Percentiles rank a stretch among this genome's conserved stretches.
phyloP scores from a whole-genome alignment of 2,888 invertebrate species.

The Pristionchus japonicus region DNA sequence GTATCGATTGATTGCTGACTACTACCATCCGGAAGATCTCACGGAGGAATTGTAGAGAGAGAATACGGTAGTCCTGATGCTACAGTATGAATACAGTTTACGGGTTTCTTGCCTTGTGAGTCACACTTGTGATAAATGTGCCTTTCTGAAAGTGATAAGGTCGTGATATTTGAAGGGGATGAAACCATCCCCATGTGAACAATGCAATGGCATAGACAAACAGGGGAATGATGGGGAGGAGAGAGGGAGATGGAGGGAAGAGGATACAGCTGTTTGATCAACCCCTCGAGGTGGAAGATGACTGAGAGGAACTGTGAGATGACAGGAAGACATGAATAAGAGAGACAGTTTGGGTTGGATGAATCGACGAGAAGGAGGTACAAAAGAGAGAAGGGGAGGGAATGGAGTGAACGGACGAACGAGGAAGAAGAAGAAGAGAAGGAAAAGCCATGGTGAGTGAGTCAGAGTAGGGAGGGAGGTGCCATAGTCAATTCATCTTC shows the following conservation, averaged over 20 bases:
- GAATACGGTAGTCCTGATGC: neutral
- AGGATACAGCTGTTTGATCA: neutral
- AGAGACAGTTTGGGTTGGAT: neutral
- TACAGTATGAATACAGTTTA: neutral
- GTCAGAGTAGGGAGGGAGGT: neutral
- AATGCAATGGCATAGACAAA: slow-evolving; percentile 7
- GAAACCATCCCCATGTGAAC: slow-evolving; percentile 11
- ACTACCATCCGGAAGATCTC: slow-evolving; percentile 45
- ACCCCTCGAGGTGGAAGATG: slow-evolving; percentile 14
- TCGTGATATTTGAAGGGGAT: neutral
- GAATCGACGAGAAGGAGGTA: neutral
- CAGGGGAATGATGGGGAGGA: neutral
- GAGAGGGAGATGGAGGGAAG: neutral
- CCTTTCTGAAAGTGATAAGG: slow-evolving; percentile 35
- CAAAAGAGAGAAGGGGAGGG: slow-evolving; percentile 26
- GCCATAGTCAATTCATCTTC: neutral
- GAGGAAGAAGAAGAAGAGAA: slow-evolving; percentile 17
- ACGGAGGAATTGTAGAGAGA: slow-evolving; percentile 28
- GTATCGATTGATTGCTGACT: slow-evolving; percentile 45
- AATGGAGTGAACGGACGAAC: slow-evolving; percentile 1
- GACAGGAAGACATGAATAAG: slow-evolving; percentile 18
- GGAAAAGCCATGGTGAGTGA: slow-evolving; percentile 22
- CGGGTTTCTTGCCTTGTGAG: slow-evolving; percentile 1
- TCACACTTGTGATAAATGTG: slow-evolving; percentile 34
- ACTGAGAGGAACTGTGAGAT: neutral